Percentiles rank a stretch among this genome's conserved stretches.
Conservation (phyloP, 2,113 vertebrate genomes). For the Salvelinus fontinalis region DNA sequence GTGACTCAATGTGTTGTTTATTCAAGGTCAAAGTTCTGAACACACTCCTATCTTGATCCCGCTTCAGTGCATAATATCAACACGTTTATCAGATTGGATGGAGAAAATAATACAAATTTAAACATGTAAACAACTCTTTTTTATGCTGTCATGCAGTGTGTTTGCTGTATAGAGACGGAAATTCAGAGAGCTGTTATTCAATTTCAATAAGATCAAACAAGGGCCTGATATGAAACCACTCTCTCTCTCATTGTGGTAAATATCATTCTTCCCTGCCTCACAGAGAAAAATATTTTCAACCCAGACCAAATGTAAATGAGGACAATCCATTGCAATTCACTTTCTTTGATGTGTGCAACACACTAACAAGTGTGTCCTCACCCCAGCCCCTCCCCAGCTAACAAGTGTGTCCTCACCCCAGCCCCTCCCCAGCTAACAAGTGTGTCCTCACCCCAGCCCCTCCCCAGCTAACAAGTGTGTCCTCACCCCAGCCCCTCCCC, state of each 20-base stretch:
- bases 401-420: no score
- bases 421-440: slow-evolving; percentile 17
- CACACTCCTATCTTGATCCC: no score
- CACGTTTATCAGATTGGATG: no score
- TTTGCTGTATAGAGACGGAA: not conserved
- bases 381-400: slow-evolving; percentile 9
- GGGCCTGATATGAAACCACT: slow-evolving; percentile 14
- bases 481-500: no score
- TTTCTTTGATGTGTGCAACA: slow-evolving; percentile 37
- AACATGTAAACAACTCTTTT: no score
- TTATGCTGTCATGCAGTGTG: not conserved
- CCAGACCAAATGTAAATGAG: slow-evolving; percentile 27
- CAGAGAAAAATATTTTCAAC: slow-evolving; percentile 21
- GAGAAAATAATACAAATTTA: no score
- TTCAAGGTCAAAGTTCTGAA: no score
- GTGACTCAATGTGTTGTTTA: no score
- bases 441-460: not conserved
- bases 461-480: slow-evolving; percentile 31
- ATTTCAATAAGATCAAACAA: slow-evolving; percentile 8
- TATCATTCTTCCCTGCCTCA: slow-evolving; percentile 15
- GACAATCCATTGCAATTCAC: slow-evolving; percentile 28
- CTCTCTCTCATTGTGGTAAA: slow-evolving; percentile 25
- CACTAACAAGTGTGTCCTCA: slow-evolving; percentile 34
- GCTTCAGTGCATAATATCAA: no score
- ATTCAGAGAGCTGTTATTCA: not conserved